Percentiles rank a stretch among this genome's conserved stretches.
phyloP scores from a whole-genome alignment of 1,140 invertebrate genomes.

The Notospermus geniculatus region DNA sequence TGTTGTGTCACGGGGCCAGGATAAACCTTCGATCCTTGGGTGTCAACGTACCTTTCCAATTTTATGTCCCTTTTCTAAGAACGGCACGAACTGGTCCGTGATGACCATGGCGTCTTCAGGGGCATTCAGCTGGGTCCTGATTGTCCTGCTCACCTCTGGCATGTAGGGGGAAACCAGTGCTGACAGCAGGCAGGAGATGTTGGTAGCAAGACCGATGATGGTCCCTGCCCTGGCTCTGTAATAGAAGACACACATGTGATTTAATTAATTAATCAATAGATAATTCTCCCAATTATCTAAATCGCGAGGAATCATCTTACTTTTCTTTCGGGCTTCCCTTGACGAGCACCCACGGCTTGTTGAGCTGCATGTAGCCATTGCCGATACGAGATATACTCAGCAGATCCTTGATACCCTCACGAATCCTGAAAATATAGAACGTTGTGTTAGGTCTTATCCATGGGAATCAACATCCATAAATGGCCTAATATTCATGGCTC shows the following conservation, averaged over 20 bases:
- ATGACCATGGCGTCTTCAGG: conserved; percentile 60
- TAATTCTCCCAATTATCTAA: too few relatives aligned
- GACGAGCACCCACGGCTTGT: conserved; percentile 91
- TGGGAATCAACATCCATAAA: too few relatives aligned
- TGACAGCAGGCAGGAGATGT: conserved; percentile 79
- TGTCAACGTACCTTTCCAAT: conserved; percentile 77
- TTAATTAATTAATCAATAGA: too few relatives aligned
- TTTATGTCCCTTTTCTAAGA: conserved; percentile 77
- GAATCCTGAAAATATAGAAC: conserved; percentile 58
- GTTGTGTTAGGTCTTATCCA: too few relatives aligned
- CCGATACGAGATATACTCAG: conserved; percentile 86
- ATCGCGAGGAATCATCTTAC: too few relatives aligned
- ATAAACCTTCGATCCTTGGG: too few relatives aligned
- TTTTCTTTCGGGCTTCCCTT: conserved; percentile 63
- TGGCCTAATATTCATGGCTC: too few relatives aligned
- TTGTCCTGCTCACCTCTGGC: conserved; percentile 72
- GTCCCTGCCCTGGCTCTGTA: conserved; percentile 74
- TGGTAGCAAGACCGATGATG: conserved; percentile 81
- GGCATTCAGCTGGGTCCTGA: conserved; percentile 72
- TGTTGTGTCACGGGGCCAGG: too few relatives aligned
- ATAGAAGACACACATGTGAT: conserved; percentile 37
- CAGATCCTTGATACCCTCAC: conserved; percentile 84
- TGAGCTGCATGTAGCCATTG: conserved; percentile 94
- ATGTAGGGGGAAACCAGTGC: conserved; percentile 87
- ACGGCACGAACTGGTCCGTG: conserved; percentile 63